These are phyloP conservation scores for Cataglyphis hispanica DNA, from an alignment of 1,140 invertebrate genomes.

Conservation along the genomic window DNA sequence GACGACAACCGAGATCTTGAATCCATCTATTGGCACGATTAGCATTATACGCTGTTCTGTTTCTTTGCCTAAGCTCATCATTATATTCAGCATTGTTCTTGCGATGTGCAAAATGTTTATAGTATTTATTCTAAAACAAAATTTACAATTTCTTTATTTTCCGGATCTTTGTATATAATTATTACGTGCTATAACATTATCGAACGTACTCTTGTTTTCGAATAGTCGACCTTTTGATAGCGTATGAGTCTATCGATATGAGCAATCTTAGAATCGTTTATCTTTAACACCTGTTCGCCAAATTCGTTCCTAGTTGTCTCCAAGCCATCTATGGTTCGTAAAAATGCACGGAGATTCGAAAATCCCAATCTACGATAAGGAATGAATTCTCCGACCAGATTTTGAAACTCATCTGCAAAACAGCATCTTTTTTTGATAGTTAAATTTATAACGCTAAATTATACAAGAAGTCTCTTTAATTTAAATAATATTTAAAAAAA, in stretches of 20 bases:
- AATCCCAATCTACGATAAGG: slow-evolving; percentile 66
- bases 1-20: not conserved
- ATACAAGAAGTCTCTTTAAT: slow-evolving; percentile 2
- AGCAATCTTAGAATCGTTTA: slow-evolving; percentile 55
- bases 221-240: slow-evolving; percentile 59
- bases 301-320: slow-evolving; percentile 39
- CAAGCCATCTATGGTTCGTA: slow-evolving; percentile 53
- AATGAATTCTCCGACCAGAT: slow-evolving; percentile 58
- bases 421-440: slow-evolving; percentile 15
- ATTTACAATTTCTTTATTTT: not conserved
- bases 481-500: not conserved
- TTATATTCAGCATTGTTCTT: not conserved
- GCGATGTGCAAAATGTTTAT: slow-evolving; percentile 39
- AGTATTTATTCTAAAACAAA: slow-evolving; percentile 46
- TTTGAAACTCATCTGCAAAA: slow-evolving; percentile 64
- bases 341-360: slow-evolving; percentile 39
- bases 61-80: not conserved
- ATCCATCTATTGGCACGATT: slow-evolving; percentile 9
- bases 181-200: not conserved
- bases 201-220: slow-evolving; percentile 38
- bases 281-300: slow-evolving; percentile 26
- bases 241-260: slow-evolving; percentile 64
- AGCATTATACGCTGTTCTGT: not conserved
- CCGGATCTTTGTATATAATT: not conserved
- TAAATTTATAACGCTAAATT: slow-evolving; percentile 1